Evolutionary conservation across 2,113 vertebrate genomes (phyloP).

Genomic region (Cottus gobio): DNA sequence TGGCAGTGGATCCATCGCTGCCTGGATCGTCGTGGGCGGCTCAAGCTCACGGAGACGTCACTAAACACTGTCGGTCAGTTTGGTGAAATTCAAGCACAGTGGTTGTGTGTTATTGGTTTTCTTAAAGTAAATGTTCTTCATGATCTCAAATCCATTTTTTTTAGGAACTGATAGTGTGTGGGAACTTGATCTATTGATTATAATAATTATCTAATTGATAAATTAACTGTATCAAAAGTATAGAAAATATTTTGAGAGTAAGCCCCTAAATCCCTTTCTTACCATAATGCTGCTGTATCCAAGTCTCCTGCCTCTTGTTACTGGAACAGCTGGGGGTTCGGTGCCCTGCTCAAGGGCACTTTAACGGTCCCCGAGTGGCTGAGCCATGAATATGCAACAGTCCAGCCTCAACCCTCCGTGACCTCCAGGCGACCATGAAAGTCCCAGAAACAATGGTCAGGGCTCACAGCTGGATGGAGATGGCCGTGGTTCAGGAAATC

Average conservation of each 20-base stretch:
- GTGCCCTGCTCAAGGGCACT: not conserved
- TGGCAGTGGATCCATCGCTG: not conserved
- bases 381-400: not conserved
- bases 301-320: not conserved
- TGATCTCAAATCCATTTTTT: not conserved
- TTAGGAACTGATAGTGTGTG: not conserved
- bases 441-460: not conserved
- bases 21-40: too few relatives aligned
- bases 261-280: not conserved
- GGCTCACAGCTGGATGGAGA: constrained; percentile 1
- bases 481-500: not conserved
- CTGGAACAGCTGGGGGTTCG: not conserved
- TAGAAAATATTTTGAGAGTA: not conserved
- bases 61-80: too few relatives aligned
- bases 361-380: not conserved
- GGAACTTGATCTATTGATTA: too few relatives aligned
- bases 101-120: not conserved
- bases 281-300: not conserved
- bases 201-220: not conserved
- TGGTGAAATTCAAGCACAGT: too few relatives aligned
- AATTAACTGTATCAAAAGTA: not conserved
- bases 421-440: not conserved
- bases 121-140: not conserved
- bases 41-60: not conserved
- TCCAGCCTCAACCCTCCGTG: not conserved